A percentile compares a stretch with the other conserved stretches of the same genome.
These are phyloP conservation scores for Sitta europaea DNA, from an alignment of 2,113 vertebrate genomes.

Conservation along the genomic window DNA sequence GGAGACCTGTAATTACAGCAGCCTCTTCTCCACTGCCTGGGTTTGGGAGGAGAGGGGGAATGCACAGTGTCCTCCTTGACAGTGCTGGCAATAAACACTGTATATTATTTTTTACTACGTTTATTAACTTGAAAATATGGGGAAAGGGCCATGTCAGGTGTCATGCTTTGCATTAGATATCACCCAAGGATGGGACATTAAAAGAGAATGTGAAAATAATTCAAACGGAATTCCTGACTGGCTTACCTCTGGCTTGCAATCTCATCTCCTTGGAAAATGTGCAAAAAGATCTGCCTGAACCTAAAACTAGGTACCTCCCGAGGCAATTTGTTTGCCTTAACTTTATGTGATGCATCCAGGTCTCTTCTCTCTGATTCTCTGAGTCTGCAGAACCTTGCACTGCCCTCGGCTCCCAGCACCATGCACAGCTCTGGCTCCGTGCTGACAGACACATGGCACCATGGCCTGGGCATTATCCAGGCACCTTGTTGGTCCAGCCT, in stretches of 20 bases:
- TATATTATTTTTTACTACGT: neutral
- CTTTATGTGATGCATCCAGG: neutral
- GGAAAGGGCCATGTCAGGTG: neutral
- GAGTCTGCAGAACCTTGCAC: neutral
- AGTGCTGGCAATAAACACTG: neutral
- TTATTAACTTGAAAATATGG: neutral
- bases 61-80: neutral
- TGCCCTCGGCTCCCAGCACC: accelerated
- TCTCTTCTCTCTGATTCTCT: neutral
- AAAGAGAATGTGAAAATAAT: neutral
- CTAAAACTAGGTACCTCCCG: neutral
- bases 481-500: neutral
- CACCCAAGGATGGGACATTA: neutral
- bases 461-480: neutral
- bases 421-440: accelerated
- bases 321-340: neutral
- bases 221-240: neutral
- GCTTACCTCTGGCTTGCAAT: neutral
- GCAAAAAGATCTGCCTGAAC: neutral
- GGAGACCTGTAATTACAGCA: neutral
- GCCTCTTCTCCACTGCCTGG: neutral
- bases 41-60: neutral
- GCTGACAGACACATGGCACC: neutral
- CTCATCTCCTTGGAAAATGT: neutral
- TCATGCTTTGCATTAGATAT: neutral